Conservation (phyloP, 2,888 invertebrate species). For the Drosophila pseudotakahashii region DNA sequence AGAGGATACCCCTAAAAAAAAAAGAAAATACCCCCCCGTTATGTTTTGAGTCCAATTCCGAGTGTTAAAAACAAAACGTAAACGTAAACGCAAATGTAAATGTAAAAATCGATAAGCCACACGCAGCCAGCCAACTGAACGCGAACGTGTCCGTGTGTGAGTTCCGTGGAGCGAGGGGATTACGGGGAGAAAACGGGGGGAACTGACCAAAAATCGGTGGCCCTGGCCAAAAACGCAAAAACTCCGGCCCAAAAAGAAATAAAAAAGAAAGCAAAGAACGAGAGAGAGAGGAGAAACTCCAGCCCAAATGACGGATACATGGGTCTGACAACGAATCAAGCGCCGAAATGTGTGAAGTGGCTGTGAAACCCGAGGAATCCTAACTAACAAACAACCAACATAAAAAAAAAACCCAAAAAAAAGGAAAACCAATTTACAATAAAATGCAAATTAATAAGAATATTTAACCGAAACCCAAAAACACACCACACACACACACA, state of each 20-base stretch:
- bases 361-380: constrained; percentile 75
- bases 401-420: background rate
- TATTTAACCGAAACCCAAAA: constrained; percentile 23
- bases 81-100: constrained; percentile 76
- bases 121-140: constrained; percentile 73
- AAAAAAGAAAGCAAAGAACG: constrained; percentile 16
- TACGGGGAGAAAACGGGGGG: constrained; percentile 3
- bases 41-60: constrained; percentile 68
- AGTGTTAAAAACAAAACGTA: constrained; percentile 49
- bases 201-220: constrained; percentile 64
- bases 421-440: constrained; percentile 28
- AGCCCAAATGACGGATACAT: constrained; percentile 44
- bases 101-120: constrained; percentile 79
- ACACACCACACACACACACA: constrained; percentile 7
- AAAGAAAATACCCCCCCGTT: constrained; percentile 40
- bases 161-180: constrained; percentile 12
- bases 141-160: constrained; percentile 39
- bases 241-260: constrained; percentile 27
- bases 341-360: constrained; percentile 74
- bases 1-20: constrained; percentile 15
- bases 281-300: constrained; percentile 38
- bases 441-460: constrained; percentile 35
- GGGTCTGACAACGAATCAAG: constrained; percentile 51
- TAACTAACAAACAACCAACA: constrained; percentile 28
- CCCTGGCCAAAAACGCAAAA: constrained; percentile 28